Evolutionary conservation across 1,140 invertebrate genomes (phyloP), one percentile per base, ranked within the genome.

Genomic region (Lutraria rhynchaena): DNA sequence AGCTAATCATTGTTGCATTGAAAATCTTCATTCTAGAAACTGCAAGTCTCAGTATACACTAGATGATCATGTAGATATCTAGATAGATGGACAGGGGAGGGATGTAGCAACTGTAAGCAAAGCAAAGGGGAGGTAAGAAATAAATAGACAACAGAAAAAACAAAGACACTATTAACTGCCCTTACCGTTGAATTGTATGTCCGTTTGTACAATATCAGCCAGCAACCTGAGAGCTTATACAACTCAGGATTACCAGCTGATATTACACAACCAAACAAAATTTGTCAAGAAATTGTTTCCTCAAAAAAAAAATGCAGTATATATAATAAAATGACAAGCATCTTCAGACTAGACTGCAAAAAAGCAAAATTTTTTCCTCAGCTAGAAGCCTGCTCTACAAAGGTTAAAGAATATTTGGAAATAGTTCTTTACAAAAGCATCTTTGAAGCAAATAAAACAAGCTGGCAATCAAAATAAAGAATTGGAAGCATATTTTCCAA

Each of bases 201-300:
- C 83, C 84, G 86, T 84, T 87, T 86, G 83, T 81, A 67, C 63
- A 86, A 92, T 90, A 92, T 82, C 91, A 89, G 85, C 86, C 70
- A 85, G 87, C 77, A 87, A 80, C 89, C 91, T 86, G 88, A 90
- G 88, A 74, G 44, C 27, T 90, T 94, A 55, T 24, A 58, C 7
- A 44, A 51, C 96, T 96, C 96, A 97, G 96, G 96, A 97, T 97
- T 98, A 97, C 96, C 96, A 97, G 96, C 96, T 98, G 96, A 97
- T 98, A 98, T 97, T 97, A 96, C 94, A 95, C 94, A 86, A 89
- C 85, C 87, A 71, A 71, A 73, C 78, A 51, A 27, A 4, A n/a
- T n/a, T 58, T 58, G 5, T 58, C 5, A 3, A 13, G 55, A 58
- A 13, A 24, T 29, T 9, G n/a, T 31, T 15, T 44, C 33, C 35